These are phyloP conservation scores for Sinodicranocentrus sp. DNA, from an alignment of 2,888 invertebrate species.

Conservation along the genomic window DNA sequence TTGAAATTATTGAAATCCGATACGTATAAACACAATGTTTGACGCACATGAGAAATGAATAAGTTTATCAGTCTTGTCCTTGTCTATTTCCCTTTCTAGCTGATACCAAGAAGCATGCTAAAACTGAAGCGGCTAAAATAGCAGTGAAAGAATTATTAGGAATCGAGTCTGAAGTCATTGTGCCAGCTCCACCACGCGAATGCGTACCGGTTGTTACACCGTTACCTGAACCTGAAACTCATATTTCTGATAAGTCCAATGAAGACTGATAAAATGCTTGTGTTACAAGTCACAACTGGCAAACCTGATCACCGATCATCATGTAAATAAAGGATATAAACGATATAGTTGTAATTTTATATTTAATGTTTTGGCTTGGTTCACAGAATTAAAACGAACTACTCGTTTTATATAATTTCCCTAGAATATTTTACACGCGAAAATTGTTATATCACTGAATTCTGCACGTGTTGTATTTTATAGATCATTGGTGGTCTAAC, in stretches of 20 bases:
- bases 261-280: too few relatives aligned
- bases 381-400: too few relatives aligned
- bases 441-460: background rate
- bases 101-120: constrained; percentile 14
- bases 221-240: too few relatives aligned
- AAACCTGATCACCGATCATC: too few relatives aligned
- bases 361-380: too few relatives aligned
- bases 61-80: background rate
- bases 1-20: background rate
- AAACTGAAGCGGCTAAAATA: constrained; percentile 24
- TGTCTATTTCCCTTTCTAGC: constrained; percentile 26
- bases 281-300: too few relatives aligned
- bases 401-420: too few relatives aligned
- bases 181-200: background rate
- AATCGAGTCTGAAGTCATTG: constrained; percentile 2
- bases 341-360: too few relatives aligned
- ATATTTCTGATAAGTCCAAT: too few relatives aligned
- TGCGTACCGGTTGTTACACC: background rate
- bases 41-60: background rate
- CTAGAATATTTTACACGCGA: too few relatives aligned
- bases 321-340: too few relatives aligned
- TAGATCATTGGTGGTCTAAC: background rate
- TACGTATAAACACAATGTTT: background rate
- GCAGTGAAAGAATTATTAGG: constrained; percentile 29
- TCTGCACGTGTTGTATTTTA: background rate